Evolutionary conservation across 2,113 vertebrate genomes (phyloP).

Genomic region (Eurystomus gularis): DNA sequence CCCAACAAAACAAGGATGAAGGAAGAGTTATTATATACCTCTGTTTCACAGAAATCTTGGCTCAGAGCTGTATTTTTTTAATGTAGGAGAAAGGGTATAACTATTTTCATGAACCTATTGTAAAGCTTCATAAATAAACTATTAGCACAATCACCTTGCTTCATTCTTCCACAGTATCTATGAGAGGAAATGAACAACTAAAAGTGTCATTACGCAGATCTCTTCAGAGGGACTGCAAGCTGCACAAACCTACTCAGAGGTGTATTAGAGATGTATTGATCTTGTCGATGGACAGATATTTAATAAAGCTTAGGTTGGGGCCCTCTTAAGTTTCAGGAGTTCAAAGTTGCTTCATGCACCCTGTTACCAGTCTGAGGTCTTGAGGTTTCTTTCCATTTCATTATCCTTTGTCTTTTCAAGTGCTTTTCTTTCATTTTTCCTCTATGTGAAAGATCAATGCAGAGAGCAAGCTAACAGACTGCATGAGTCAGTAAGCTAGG

Average conservation of each 20-base stretch:
- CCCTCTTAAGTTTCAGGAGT: neutral
- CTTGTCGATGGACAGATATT: neutral
- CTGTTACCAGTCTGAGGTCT: neutral
- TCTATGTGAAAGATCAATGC: neutral
- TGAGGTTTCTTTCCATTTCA: neutral
- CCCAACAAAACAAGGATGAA: neutral
- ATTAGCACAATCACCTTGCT: neutral
- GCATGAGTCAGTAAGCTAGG: fast-evolving
- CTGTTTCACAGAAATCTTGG: neutral
- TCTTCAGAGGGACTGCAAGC: neutral
- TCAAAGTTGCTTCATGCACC: neutral
- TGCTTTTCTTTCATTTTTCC: neutral
- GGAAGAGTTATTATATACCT: neutral
- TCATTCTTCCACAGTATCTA: neutral
- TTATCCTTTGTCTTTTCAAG: neutral
- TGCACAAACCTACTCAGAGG: neutral
- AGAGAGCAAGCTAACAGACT: neutral
- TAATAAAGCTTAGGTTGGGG: neutral
- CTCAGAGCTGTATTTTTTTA: neutral
- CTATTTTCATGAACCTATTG: neutral
- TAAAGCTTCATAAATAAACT: conserved; percentile 6
- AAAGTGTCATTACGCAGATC: neutral
- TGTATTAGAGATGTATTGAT: neutral
- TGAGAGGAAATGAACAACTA: neutral
- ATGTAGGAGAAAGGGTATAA: neutral